Evolutionary conservation across 2,888 invertebrate species (phyloP).

Genomic region (Ectemnius cavifrons): DNA sequence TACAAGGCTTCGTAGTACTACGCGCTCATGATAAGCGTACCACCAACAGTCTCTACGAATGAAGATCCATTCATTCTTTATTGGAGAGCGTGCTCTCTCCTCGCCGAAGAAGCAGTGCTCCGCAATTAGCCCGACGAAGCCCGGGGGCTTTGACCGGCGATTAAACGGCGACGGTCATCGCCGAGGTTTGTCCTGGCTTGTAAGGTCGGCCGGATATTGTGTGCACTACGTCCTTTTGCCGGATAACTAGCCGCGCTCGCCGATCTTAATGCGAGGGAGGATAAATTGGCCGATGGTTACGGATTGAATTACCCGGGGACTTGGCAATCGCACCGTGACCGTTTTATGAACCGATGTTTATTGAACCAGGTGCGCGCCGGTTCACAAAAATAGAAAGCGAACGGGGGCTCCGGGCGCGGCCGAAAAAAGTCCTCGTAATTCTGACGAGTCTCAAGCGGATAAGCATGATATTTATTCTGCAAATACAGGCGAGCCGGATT

Average conservation of each 20-base stretch:
- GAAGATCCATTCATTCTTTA: conserved; percentile 54
- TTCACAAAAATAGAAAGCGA: too few species aligned
- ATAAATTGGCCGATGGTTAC: background rate
- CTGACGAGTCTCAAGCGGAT: background rate
- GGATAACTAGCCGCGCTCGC: conserved; percentile 9
- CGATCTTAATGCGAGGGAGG: background rate
- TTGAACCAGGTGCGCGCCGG: background rate
- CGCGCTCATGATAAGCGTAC: conserved; percentile 49
- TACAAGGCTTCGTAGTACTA: conserved; percentile 60
- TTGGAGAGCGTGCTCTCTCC: conserved; percentile 11
- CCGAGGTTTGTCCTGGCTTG: conserved; percentile 26
- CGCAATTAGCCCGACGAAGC: conserved; percentile 42
- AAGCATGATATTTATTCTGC: conserved; percentile 16
- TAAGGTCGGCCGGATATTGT: conserved; percentile 45
- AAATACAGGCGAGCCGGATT: conserved; percentile 18
- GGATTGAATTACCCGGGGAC: background rate
- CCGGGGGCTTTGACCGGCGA: conserved; percentile 40
- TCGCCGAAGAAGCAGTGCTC: background rate
- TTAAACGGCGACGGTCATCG: conserved; percentile 26
- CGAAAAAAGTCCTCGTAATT: background rate
- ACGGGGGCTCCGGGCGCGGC: too few species aligned
- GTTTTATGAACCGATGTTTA: background rate
- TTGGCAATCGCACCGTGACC: background rate
- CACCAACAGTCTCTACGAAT: conserved; percentile 32
- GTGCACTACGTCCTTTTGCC: too few species aligned